These are phyloP conservation scores for Andrena marginata DNA, from an alignment of 2,888 invertebrate genomes.

Conservation along the genomic window DNA sequence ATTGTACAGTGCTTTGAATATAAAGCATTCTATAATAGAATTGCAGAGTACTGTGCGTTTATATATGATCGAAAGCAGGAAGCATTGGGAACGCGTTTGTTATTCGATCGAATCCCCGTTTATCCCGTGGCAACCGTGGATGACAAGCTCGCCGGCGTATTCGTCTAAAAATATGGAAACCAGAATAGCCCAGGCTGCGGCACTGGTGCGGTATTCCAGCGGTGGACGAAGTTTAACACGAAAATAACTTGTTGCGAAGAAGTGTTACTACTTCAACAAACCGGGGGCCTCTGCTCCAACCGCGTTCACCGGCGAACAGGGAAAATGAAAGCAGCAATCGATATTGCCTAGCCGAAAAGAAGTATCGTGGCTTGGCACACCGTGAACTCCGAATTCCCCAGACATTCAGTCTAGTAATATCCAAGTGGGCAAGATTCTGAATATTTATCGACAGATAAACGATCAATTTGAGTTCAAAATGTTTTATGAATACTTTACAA, in stretches of 20 bases:
- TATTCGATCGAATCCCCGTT: not conserved
- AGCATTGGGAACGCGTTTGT: conserved; percentile 2
- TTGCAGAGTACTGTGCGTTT: not conserved
- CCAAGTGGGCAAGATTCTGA: not conserved
- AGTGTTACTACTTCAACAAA: conserved; percentile 32
- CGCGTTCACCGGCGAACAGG: conserved; percentile 15
- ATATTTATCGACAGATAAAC: not conserved
- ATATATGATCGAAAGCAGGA: not conserved
- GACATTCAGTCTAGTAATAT: not conserved
- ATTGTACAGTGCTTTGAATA: too few species aligned
- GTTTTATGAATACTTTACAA: too few species aligned
- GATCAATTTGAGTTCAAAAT: too few species aligned
- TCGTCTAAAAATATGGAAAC: conserved; percentile 76
- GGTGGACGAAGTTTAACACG: conserved; percentile 75
- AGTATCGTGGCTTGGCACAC: not conserved
- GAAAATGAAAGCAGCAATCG: not conserved
- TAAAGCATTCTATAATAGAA: not conserved
- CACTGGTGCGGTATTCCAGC: conserved; percentile 76
- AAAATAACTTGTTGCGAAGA: conserved; percentile 76
- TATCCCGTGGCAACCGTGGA: conserved; percentile 19
- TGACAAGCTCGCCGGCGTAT: conserved; percentile 59
- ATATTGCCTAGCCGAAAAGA: not conserved
- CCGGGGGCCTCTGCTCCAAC: not conserved
- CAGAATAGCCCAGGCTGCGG: conserved; percentile 75
- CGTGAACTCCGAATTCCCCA: too few species aligned